A percentile compares a stretch with the other conserved stretches of the same genome.
Conservation (phyloP, 2,797 vertebrate species). For the Cyclura pinguis region DNA sequence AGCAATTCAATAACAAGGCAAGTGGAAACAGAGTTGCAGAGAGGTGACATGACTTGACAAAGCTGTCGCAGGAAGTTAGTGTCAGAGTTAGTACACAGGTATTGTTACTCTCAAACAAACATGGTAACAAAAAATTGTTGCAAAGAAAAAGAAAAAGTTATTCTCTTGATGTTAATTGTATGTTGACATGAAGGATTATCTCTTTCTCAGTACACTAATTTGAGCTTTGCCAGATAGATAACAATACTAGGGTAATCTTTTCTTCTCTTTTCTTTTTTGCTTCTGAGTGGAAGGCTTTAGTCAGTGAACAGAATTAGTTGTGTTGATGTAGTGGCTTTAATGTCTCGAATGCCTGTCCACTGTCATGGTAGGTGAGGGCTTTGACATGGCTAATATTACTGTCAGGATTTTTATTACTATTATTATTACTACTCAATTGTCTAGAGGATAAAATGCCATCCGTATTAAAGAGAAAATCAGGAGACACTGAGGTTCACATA, state of each 20-base stretch:
- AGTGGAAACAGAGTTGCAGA: neutral
- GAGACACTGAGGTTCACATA: neutral
- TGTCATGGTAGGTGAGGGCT: slow-evolving; percentile 36
- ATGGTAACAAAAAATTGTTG: neutral
- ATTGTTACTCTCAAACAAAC: neutral
- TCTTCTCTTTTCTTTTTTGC: slow-evolving; percentile 47
- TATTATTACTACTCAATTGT: slow-evolving; percentile 36
- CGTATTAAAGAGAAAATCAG: slow-evolving; percentile 1
- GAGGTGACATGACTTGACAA: neutral
- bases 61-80: neutral
- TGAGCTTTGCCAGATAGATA: slow-evolving; percentile 57
- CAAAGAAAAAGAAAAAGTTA: neutral
- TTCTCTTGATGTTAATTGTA: slow-evolving; percentile 10
- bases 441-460: slow-evolving; percentile 40
- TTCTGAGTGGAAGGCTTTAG: slow-evolving; percentile 50
- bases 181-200: slow-evolving; percentile 11
- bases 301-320: slow-evolving; percentile 60
- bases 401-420: slow-evolving; percentile 17
- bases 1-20: neutral
- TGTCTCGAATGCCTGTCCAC: slow-evolving; percentile 52
- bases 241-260: slow-evolving; percentile 58
- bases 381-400: slow-evolving; percentile 49
- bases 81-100: neutral
- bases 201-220: slow-evolving; percentile 45
- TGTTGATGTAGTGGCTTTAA: slow-evolving; percentile 71